Evolutionary conservation across 1,140 invertebrate species (phyloP).

Genomic region (Conus betulinus): DNA sequence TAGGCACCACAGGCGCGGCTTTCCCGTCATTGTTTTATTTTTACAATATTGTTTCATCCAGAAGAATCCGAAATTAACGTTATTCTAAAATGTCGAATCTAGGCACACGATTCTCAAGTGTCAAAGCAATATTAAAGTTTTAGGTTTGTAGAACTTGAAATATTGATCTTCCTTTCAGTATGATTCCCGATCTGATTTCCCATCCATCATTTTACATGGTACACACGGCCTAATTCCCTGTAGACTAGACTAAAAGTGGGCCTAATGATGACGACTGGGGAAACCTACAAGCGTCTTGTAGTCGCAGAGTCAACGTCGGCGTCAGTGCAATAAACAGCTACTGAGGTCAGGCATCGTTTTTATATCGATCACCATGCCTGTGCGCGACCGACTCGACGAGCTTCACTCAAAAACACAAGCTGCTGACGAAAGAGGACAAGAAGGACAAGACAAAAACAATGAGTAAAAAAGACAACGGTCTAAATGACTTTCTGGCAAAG

Average conservation of each 20-base stretch:
- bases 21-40: not conserved
- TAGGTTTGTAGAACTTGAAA: not conserved
- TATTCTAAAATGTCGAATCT: too few species aligned
- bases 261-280: not conserved
- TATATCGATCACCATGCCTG: slow-evolving; percentile 42
- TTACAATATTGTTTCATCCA: not conserved
- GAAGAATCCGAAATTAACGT: too few species aligned
- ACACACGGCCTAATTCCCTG: too few species aligned
- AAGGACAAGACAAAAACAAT: slow-evolving; percentile 47
- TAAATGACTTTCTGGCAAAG: slow-evolving; percentile 51
- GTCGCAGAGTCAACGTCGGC: not conserved
- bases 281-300: not conserved
- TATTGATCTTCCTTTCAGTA: not conserved
- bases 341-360: not conserved
- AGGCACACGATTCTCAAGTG: too few species aligned
- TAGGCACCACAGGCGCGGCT: not conserved
- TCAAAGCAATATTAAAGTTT: not conserved
- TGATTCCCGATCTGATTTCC: not conserved
- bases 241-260: too few species aligned
- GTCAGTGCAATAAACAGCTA: slow-evolving; percentile 32
- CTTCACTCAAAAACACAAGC: slow-evolving; percentile 50
- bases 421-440: slow-evolving; percentile 50
- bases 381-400: slow-evolving; percentile 57
- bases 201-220: slow-evolving; percentile 9
- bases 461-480: slow-evolving; percentile 42